A percentile compares a stretch with the other conserved stretches of the same genome.
Conservation (phyloP, 2,888 invertebrate species). For the Drosophila recens region DNA sequence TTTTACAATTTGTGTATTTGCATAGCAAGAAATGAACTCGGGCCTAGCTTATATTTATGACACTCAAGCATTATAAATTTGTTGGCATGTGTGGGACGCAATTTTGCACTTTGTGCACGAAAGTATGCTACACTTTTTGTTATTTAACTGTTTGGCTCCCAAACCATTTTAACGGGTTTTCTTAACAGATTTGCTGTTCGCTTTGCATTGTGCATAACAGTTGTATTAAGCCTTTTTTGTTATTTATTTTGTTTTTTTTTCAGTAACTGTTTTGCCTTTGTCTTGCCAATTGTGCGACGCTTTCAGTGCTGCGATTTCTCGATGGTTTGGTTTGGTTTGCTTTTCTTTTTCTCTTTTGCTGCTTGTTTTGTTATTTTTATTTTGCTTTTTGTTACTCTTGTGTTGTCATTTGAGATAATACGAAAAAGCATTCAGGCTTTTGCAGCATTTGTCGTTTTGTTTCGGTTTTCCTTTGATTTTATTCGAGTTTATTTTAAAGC, state of each 20-base stretch:
- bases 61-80: conserved; percentile 30
- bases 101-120: conserved; percentile 33
- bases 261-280: conserved; percentile 52
- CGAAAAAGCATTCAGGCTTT: conserved; percentile 64
- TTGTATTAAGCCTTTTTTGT: conserved; percentile 37
- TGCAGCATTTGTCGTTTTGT: conserved; percentile 51
- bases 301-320: conserved; percentile 45
- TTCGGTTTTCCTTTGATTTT: conserved; percentile 68
- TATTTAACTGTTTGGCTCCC: conserved; percentile 20
- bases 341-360: conserved; percentile 22
- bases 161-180: conserved; percentile 74
- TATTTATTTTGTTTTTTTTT: conserved; percentile 16
- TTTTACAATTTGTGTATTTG: conserved; percentile 57
- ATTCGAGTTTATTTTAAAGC: conserved; percentile 76
- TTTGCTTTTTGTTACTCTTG: conserved; percentile 35
- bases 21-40: conserved; percentile 38
- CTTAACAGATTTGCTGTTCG: conserved; percentile 71
- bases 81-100: background rate
- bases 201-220: conserved; percentile 41
- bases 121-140: conserved; percentile 53
- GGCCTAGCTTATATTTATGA: conserved; percentile 31
- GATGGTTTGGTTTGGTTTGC: conserved; percentile 25
- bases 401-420: conserved; percentile 79
- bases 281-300: conserved; percentile 54
- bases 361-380: conserved; percentile 10